phyloP scores from a whole-genome alignment of 2,113 vertebrate genomes.

The Pitta sordida region DNA sequence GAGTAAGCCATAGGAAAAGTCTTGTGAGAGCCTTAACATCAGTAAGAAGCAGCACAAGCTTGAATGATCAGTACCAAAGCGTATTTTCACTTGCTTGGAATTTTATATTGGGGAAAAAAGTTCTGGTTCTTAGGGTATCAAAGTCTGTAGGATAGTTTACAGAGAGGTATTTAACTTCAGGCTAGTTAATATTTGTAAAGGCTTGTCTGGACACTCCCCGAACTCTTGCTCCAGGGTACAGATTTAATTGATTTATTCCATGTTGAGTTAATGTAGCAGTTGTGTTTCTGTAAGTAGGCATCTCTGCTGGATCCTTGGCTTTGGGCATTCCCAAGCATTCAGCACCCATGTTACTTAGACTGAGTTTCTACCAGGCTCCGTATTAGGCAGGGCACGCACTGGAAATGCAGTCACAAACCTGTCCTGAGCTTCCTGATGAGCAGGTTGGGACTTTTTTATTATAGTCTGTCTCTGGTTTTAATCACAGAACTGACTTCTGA shows the following conservation, averaged over 20 bases:
- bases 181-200: constrained; percentile 42
- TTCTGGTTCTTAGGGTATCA: neutral
- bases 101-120: neutral
- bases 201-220: constrained; percentile 53
- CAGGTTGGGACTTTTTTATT: neutral
- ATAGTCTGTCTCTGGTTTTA: neutral
- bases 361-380: neutral
- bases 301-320: neutral
- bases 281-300: neutral
- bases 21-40: neutral
- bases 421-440: neutral
- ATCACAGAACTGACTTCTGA: neutral
- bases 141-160: constrained; percentile 4
- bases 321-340: neutral
- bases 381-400: neutral
- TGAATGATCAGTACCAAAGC: neutral
- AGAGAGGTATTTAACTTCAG: constrained; percentile 26
- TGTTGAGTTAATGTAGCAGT: neutral
- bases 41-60: neutral
- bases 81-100: neutral
- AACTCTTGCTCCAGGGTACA: constrained; percentile 22
- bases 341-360: neutral
- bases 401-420: neutral
- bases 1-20: neutral
- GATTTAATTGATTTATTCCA: constrained; percentile 1